phyloP scores from a whole-genome alignment of 2,113 vertebrate genomes.

The Burhinus oedicnemus region DNA sequence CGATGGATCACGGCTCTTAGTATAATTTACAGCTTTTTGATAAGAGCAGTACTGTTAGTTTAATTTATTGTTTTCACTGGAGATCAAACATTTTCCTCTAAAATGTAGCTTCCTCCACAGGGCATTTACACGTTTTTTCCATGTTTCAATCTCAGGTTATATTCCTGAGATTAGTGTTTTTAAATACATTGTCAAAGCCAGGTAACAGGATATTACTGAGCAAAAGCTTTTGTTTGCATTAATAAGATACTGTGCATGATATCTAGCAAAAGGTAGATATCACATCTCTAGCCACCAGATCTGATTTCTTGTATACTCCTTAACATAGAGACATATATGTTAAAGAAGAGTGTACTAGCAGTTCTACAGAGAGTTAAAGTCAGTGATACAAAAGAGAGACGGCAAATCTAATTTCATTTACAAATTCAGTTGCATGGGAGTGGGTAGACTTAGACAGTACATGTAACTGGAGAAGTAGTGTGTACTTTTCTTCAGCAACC shows the following conservation, averaged over 20 bases:
- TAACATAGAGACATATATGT: not conserved
- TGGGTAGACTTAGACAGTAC: not conserved
- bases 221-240: not conserved
- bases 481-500: not conserved
- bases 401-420: not conserved
- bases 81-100: not conserved
- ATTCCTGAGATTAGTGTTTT: not conserved
- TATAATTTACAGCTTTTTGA: not conserved
- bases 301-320: not conserved
- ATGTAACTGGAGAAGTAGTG: not conserved
- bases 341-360: not conserved
- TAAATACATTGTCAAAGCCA: not conserved
- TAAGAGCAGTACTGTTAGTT: not conserved
- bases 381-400: not conserved
- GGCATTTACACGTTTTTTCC: not conserved
- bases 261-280: not conserved
- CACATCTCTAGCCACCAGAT: not conserved
- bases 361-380: not conserved
- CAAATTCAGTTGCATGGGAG: not conserved
- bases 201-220: not conserved
- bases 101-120: not conserved
- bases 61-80: not conserved
- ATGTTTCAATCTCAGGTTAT: not conserved
- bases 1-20: not conserved
- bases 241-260: not conserved